These are phyloP conservation scores for Pandemis corylana DNA, from an alignment of 2,888 invertebrate species.

Conservation along the genomic window DNA sequence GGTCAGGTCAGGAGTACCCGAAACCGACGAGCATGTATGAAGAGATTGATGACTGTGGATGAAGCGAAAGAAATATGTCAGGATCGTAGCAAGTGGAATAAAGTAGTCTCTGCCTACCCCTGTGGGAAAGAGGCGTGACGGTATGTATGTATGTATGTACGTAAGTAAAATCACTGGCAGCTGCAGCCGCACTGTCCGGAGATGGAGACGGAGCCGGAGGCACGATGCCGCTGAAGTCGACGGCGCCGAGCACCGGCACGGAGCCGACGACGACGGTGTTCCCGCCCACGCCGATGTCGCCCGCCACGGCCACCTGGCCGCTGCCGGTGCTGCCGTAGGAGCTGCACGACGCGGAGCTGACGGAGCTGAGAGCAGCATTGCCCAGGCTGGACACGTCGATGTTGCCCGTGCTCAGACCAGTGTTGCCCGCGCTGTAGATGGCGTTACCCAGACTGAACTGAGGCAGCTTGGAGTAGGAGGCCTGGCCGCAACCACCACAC, in stretches of 20 bases:
- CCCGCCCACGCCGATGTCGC: constrained; percentile 53
- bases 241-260: constrained; percentile 58
- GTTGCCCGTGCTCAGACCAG: background rate
- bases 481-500: constrained; percentile 26
- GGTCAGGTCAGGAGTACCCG: too few relatives aligned
- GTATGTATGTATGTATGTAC: background rate
- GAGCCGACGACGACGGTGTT: constrained; percentile 54
- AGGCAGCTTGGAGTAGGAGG: background rate
- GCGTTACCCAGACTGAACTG: background rate
- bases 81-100: too few relatives aligned
- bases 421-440: background rate
- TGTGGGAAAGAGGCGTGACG: too few relatives aligned
- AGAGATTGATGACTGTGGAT: too few relatives aligned
- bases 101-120: too few relatives aligned
- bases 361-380: constrained; percentile 1
- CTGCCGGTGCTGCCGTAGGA: constrained; percentile 52
- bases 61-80: too few relatives aligned
- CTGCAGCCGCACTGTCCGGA: constrained; percentile 39
- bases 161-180: constrained; percentile 1
- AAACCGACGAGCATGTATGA: too few relatives aligned
- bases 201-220: constrained; percentile 47
- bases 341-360: constrained; percentile 40
- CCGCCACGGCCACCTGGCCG: constrained; percentile 50
- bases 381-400: background rate
- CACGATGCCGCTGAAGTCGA: constrained; percentile 53